Conservation (phyloP, 2,888 invertebrate species). For the Barypeithes pellucidus region DNA sequence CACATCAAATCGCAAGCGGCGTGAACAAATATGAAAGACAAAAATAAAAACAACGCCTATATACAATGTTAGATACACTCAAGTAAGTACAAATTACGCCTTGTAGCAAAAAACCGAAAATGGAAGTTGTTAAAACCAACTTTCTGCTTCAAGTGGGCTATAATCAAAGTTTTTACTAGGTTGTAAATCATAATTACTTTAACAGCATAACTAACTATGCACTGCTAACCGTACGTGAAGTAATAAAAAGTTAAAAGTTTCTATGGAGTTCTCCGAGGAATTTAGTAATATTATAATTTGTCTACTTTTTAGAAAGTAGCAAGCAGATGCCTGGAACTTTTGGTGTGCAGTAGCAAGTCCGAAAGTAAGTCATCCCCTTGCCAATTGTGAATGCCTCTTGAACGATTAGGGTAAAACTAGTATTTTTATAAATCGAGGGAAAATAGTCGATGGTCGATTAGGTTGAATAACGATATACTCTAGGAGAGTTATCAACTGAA, state of each 20-base stretch:
- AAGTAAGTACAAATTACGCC: conserved; percentile 11
- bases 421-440: too few species aligned
- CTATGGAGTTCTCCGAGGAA: conserved; percentile 15
- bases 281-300: conserved; percentile 34
- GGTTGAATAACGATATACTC: too few species aligned
- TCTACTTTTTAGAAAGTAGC: background rate
- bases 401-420: too few species aligned
- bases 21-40: too few species aligned
- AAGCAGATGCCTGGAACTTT: too few species aligned
- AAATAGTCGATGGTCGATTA: too few species aligned
- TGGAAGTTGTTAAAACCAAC: conserved; percentile 40
- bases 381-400: too few species aligned
- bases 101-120: conserved; percentile 30
- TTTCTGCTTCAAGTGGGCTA: conserved; percentile 42
- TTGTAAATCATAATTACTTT: conserved; percentile 51
- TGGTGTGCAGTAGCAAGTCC: too few species aligned
- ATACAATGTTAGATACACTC: background rate
- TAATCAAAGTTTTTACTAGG: conserved; percentile 50
- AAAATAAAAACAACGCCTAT: too few species aligned
- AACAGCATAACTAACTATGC: conserved; percentile 50
- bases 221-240: conserved; percentile 49
- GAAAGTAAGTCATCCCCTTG: too few species aligned
- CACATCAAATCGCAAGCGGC: too few species aligned
- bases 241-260: conserved; percentile 50
- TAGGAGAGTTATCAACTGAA: too few species aligned